Conservation (phyloP, 2,888 invertebrate genomes). For the Hipparchia semele region DNA sequence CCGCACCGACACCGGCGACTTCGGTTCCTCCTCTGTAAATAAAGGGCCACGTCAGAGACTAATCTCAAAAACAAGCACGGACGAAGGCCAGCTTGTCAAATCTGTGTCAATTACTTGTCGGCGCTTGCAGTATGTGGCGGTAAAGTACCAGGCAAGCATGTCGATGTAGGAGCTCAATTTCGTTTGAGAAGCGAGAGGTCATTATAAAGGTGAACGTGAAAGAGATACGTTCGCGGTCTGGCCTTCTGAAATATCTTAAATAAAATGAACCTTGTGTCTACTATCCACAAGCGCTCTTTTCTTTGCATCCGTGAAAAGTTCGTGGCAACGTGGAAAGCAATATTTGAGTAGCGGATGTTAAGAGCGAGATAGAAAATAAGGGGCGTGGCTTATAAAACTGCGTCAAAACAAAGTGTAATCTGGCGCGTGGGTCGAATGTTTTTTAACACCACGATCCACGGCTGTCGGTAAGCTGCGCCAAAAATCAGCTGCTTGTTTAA, state of each 20-base stretch:
- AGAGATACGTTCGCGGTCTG: conserved; percentile 44
- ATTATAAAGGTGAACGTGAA: conserved; percentile 53
- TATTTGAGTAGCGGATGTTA: conserved; percentile 37
- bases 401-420: conserved; percentile 61
- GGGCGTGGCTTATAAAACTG: conserved; percentile 67
- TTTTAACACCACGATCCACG: conserved; percentile 57
- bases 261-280: conserved; percentile 50
- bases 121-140: conserved; percentile 81
- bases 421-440: conserved; percentile 35
- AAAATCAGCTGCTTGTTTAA: conserved; percentile 73
- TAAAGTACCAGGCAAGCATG: conserved; percentile 79
- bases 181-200: conserved; percentile 51
- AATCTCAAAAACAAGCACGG: conserved; percentile 23
- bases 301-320: conserved; percentile 50
- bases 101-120: conserved; percentile 75
- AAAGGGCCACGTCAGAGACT: conserved; percentile 65
- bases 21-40: conserved; percentile 79
- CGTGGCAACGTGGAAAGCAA: conserved; percentile 64
- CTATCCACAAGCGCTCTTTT: conserved; percentile 47
- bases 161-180: conserved; percentile 51
- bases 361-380: conserved; percentile 55
- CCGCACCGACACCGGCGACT: conserved; percentile 72
- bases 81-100: conserved; percentile 64
- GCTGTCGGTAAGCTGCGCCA: conserved; percentile 54
- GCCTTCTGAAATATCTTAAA: conserved; percentile 42